phyloP scores from a whole-genome alignment of 1,140 invertebrate genomes.

The Aplysia californica region DNA sequence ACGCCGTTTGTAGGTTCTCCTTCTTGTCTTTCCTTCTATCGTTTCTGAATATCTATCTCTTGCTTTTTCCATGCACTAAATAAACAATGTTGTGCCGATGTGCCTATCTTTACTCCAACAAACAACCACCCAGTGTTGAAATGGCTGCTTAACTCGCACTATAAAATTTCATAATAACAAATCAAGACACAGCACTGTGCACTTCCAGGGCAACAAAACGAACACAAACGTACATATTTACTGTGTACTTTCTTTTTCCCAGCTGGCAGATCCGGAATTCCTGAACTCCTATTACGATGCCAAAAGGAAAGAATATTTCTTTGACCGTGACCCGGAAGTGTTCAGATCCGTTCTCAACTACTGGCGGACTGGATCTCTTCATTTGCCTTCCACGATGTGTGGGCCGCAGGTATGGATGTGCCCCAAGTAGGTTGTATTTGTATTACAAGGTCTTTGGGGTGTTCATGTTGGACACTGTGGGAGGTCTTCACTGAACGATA shows the following conservation, averaged over 20 bases:
- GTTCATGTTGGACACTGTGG: neutral
- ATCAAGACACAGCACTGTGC: too few relatives aligned
- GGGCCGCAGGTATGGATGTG: slow-evolving; percentile 47
- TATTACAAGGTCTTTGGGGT: too few relatives aligned
- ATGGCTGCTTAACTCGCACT: neutral
- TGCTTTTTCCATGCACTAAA: too few relatives aligned
- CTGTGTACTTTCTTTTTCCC: neutral
- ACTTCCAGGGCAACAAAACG: too few relatives aligned
- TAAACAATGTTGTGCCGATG: slow-evolving; percentile 7
- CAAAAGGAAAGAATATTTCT: slow-evolving; percentile 76
- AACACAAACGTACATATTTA: neutral
- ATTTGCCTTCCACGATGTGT: slow-evolving; percentile 48
- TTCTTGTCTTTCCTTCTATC: too few relatives aligned
- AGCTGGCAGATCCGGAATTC: slow-evolving; percentile 39
- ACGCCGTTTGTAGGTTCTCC: too few relatives aligned
- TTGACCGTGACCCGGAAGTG: slow-evolving; percentile 45
- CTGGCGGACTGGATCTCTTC: slow-evolving; percentile 47
- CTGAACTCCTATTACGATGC: slow-evolving; percentile 36
- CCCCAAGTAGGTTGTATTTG: too few relatives aligned
- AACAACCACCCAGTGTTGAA: neutral
- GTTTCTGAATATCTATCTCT: too few relatives aligned
- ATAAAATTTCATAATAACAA: too few relatives aligned
- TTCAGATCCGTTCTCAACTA: slow-evolving; percentile 48
- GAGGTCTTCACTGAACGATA: neutral
- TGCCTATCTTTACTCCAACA: slow-evolving; percentile 6